Conservation (phyloP, 2,888 invertebrate species). For the Abscondita cerata region DNA sequence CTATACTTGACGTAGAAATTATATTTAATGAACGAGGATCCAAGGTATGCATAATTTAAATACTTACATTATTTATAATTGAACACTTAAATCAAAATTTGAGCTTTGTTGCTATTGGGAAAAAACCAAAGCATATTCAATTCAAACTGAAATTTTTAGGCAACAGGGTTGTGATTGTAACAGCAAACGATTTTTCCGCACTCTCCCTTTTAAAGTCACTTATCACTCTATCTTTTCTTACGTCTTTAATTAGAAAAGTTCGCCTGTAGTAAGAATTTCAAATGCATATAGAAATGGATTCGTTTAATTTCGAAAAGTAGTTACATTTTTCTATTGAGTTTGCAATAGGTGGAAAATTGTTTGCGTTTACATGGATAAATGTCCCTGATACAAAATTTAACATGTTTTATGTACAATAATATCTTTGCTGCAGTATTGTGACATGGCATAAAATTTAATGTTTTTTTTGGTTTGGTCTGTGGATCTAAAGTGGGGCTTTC, state of each 20-base stretch:
- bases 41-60: conserved; percentile 80
- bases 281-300: too few relatives aligned
- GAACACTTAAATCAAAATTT: conserved; percentile 17
- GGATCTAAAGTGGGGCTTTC: conserved; percentile 33
- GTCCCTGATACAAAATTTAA: too few relatives aligned
- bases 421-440: conserved; percentile 18
- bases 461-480: conserved; percentile 35
- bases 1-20: conserved; percentile 99
- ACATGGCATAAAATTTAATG: conserved; percentile 30
- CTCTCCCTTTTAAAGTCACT: too few relatives aligned
- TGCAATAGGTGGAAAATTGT: too few relatives aligned
- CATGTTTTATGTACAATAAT: neutral
- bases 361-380: too few relatives aligned
- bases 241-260: neutral
- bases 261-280: too few relatives aligned
- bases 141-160: conserved; percentile 6
- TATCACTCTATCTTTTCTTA: too few relatives aligned
- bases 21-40: conserved; percentile 99
- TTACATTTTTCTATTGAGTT: too few relatives aligned
- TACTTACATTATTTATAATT: conserved; percentile 7
- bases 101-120: conserved; percentile 37
- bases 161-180: conserved; percentile 17
- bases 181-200: neutral
- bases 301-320: too few relatives aligned
- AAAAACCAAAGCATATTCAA: conserved; percentile 1